Evolutionary conservation across 2,797 vertebrate genomes (phyloP), one percentile per base, ranked within the genome.

Genomic region (Xenops minutus): DNA sequence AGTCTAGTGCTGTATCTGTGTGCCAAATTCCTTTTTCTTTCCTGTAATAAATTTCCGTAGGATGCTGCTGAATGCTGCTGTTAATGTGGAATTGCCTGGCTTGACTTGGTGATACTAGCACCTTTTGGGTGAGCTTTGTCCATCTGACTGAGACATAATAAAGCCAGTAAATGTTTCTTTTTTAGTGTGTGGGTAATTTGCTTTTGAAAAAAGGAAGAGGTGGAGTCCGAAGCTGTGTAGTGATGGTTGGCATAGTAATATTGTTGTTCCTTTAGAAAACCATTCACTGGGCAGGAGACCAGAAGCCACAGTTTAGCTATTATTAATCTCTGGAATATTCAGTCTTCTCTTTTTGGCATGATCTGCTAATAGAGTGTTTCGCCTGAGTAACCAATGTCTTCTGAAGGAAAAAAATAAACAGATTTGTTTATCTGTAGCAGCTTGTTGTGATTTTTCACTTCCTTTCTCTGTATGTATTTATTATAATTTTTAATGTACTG

Each of bases 321-420:
- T 78, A 79, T 93, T 95, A 69, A 82, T 87, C 66, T 92, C 73
- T 87, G 85, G 46, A 72, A 85, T 97, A 95, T 84, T 74, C 83
- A 89, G 75, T 80, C 54, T 93, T 92, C 64, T 86, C 46, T 52
- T 87, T 96, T 88, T 88, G 77, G 75, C 85, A 27, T 44, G 64
- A 66, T 96, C 88, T 95, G 63, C 87, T 93, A 89, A 56, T 83
- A 49, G 46, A 55, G 32, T 59, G 43, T 69, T 86, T 95, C 0
- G 13, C 87, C 48, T 91, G 39, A 93, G 73, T 94, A 95, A 88
- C 73, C 79, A 78, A 22, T 75, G 36, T 84, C 39, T 88, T 96
- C 58, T 76, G 58, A 88, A 78, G 76, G 93, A 62, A 63, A 88
- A 89, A 93, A 94, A 39, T 43, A 52, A 95, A 77, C 86, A 90